Evolutionary conservation across 2,888 invertebrate species (phyloP), one percentile per base, ranked within the genome.

Genomic region (Eueremaeus valkanovi): DNA sequence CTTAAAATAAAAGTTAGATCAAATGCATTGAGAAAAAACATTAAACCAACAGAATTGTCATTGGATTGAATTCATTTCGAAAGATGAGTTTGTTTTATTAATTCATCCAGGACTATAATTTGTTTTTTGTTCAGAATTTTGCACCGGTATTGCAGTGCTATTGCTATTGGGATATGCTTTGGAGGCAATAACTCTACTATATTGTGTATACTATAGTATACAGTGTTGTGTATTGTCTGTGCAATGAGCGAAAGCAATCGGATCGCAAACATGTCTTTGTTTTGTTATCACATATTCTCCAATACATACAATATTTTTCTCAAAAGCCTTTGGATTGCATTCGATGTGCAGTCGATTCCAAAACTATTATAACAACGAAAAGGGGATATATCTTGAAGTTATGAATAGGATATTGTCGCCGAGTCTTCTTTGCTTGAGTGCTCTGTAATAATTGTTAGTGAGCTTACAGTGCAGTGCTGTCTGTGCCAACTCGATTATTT

Each of bases 391-490:
- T 58, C n/a, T 68, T 2, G 16, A 40, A 68, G 40, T 68, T 68
- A 68, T 68, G 68, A 68, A 68, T 33, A 68, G 68, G 68, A 68
- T 68, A 68, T 68, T 68, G 68, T 68, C 68, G 68, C 40, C 21
- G 40, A 68, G 68, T 68, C 68, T 68, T 68, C 40, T 68, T 68
- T 68, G 68, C 21, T 68, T 68, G 68, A 68, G 68, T 68, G 68
- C 40, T 40, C 68, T n/a, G 40, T 68, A 68, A 68, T 68, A 68
- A 68, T 68, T 68, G 68, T 68, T 36, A 68, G 40, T 68, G n/a
- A 68, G 40, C 18, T 61, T 18, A 33, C 33, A 33, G 21, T n/a
- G 21, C 21, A 21, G 55, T 55, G 27, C 49, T 55, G 63, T 33
- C 63, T 63, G 63, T 63, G 63, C 63, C 63, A 58, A 40, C 40